Base-by-base conservation (phyloP, 1,140 invertebrate species). In the Microvelia longipes region DNA sequence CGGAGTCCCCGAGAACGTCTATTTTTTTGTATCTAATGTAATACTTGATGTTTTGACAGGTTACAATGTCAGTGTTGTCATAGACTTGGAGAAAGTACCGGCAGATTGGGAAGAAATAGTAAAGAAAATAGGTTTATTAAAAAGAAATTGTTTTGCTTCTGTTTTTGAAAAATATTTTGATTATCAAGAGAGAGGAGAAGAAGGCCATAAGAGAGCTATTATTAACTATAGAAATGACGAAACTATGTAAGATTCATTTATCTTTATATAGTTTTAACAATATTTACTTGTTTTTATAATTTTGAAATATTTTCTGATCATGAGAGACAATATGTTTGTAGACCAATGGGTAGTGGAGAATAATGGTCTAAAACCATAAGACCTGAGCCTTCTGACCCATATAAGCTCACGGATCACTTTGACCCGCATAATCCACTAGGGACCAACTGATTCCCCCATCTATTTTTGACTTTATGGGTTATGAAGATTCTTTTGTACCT, bases 121-220 rank as follows among this genome's bases (percentile, higher is more conserved):
- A 68, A 92, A 93, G 79, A 96, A 94, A 84, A 92, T 96, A 73
- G 93, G 94, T 28, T 83, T 98, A 28, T 81, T 99, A 61, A 99
- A 99, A 81, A 87, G 97, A 76, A 96, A 99, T 81, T 99, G 97
- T 82, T 99, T 99, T 83, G 97, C 96, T 24, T 98, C 96, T 61
- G 96, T 99, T 35, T 99, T 99, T 83, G 95, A 99, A 82, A 98
- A 98, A 78, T 99, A 99, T 83, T 99, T 99, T 82, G 89, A 96
- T 78, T 96, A 95, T 80, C 96, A 99, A 85, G 93, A 96, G 79
- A 86, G 90, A 74, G 93, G 91, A 1, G 87, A 90, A 77, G 89
- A 94, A 78, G 89, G 90, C 13, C 90, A 96, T 73, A 93, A 94
- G 79, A 85, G 93, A 78, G 97, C 97, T 71, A 94, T 99, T 69